phyloP scores from a whole-genome alignment of 1,140 invertebrate species.

The Brachionus sp. region DNA sequence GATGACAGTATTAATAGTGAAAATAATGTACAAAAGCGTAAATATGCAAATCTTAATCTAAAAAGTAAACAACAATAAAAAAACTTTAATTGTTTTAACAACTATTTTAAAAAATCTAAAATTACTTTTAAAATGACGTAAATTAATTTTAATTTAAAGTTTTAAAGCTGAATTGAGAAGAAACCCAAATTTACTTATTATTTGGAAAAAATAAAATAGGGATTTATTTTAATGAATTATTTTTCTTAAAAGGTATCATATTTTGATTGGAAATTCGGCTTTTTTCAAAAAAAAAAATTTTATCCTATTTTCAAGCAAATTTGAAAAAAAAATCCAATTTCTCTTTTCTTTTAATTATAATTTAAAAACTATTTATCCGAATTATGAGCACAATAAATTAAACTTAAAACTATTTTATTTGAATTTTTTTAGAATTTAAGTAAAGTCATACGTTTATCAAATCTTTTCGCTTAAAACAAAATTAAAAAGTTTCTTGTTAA shows the following conservation, averaged over 20 bases:
- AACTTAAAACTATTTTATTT: no score
- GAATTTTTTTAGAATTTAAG: no score
- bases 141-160: neutral
- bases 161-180: no score
- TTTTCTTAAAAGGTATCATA: no score
- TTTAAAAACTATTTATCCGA: no score
- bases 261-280: no score
- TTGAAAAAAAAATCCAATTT: neutral
- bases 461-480: no score
- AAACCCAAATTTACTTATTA: no score
- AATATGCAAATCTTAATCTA: slow-evolving; percentile 44
- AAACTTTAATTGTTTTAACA: neutral
- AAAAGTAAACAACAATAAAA: slow-evolving; percentile 6
- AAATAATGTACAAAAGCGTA: slow-evolving; percentile 45
- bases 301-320: neutral
- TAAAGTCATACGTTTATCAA: neutral
- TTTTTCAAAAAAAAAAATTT: neutral
- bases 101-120: no score
- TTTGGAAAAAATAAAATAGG: no score
- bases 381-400: no score
- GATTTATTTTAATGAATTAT: neutral
- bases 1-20: slow-evolving; percentile 45
- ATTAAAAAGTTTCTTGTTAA: neutral
- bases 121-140: no score
- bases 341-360: neutral